phyloP scores from a whole-genome alignment of 2,797 vertebrate genomes.

The Gallinago nigripennis region DNA sequence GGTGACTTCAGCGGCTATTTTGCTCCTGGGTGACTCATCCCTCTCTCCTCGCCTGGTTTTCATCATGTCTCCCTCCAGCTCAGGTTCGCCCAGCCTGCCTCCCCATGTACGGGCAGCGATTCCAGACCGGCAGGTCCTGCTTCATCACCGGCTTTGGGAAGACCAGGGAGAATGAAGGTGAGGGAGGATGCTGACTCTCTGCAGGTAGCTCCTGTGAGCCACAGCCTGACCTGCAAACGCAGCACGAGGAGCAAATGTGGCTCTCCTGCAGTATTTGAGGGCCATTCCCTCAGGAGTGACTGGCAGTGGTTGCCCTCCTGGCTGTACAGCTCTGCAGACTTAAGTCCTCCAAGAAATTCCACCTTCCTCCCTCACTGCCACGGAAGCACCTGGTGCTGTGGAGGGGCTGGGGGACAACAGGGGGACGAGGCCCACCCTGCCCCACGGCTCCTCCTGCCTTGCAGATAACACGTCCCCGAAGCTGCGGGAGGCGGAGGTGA shows the following conservation, averaged over 20 bases:
- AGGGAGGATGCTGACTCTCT: background rate
- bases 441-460: background rate
- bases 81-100: conserved; percentile 88
- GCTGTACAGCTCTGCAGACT: background rate
- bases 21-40: background rate
- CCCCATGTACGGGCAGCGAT: conserved; percentile 79
- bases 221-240: background rate
- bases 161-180: conserved; percentile 76
- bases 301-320: accelerated
- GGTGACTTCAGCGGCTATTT: background rate
- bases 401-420: accelerated
- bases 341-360: background rate
- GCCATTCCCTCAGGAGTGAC: accelerated
- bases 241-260: accelerated
- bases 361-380: background rate
- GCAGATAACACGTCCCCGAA: conserved; percentile 77
- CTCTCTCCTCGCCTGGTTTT: background rate
- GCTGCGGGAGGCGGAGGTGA: conserved; percentile 86
- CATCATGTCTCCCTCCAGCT: conserved; percentile 67
- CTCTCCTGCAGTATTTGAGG: background rate
- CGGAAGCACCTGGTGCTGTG: accelerated
- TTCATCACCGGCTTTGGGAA: conserved; percentile 92
- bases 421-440: background rate
- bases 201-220: background rate
- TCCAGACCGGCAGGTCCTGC: conserved; percentile 77